A percentile compares a stretch with the other conserved stretches of the same genome.
Conservation (phyloP, 2,113 vertebrate species). For the Gobio gobio region DNA sequence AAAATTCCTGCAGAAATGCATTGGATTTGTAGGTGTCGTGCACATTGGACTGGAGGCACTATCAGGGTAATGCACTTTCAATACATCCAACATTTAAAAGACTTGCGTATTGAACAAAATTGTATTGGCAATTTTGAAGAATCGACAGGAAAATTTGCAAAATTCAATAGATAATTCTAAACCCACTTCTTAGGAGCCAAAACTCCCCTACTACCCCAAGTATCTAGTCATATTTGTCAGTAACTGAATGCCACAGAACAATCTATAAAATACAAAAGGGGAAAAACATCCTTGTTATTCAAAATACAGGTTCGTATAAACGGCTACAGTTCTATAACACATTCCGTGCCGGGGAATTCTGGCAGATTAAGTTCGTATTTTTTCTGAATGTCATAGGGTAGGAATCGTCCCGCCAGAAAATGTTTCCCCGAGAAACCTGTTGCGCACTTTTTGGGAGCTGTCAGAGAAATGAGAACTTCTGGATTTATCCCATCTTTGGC, state of each 20-base stretch:
- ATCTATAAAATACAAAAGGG: constrained; percentile 76
- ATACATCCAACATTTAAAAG: constrained; percentile 34
- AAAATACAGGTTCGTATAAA: constrained; percentile 55
- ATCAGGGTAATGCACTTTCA: constrained; percentile 36
- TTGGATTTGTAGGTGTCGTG: neutral
- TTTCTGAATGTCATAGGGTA: constrained; percentile 92
- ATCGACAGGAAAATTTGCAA: neutral
- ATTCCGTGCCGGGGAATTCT: constrained; percentile 87
- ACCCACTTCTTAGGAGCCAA: neutral
- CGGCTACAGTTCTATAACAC: constrained; percentile 84
- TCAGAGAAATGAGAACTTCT: constrained; percentile 90
- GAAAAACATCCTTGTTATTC: constrained; percentile 60
- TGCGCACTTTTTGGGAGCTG: constrained; percentile 87
- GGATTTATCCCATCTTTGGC: constrained; percentile 83
- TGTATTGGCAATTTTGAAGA: neutral
- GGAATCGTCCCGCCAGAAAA: constrained; percentile 90
- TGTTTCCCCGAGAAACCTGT: constrained; percentile 88
- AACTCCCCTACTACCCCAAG: neutral
- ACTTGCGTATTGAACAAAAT: neutral
- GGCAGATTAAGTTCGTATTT: constrained; percentile 91
- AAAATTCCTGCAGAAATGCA: constrained; percentile 19
- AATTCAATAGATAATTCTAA: neutral
- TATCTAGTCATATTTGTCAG: constrained; percentile 37
- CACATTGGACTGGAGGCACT: constrained; percentile 28
- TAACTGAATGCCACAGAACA: constrained; percentile 66